A percentile compares a stretch with the other conserved stretches of the same genome.
Evolutionary conservation across 2,888 invertebrate species (phyloP).

Genomic region (Pherbina coryleti): DNA sequence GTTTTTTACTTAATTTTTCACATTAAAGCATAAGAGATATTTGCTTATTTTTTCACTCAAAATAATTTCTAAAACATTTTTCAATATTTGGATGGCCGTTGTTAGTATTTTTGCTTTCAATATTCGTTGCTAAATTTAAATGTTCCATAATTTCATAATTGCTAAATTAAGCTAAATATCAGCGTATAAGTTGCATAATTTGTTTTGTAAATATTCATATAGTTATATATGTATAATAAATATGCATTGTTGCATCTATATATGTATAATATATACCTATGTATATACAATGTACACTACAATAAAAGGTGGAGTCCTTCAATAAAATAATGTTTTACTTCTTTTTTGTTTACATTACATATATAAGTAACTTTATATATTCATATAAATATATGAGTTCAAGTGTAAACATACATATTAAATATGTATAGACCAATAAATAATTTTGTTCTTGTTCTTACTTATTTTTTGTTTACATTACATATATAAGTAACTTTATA

Average conservation of each 20-base stretch:
- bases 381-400: too few species aligned
- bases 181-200: background rate
- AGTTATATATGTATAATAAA: background rate
- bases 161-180: background rate
- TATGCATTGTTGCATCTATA: background rate
- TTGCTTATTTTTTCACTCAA: too few species aligned
- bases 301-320: background rate
- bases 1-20: too few species aligned
- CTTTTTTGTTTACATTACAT: background rate
- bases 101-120: background rate
- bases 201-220: background rate
- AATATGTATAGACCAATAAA: too few species aligned
- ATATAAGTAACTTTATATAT: background rate
- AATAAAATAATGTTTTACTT: background rate
- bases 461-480: background rate
- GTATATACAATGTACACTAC: background rate
- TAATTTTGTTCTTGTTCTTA: too few species aligned
- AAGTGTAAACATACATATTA: too few species aligned
- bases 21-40: too few species aligned
- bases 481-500: background rate
- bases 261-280: background rate
- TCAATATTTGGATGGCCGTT: background rate
- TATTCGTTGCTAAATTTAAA: constrained; percentile 21
- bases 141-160: background rate
- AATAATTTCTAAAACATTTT: too few species aligned